Base-by-base conservation (phyloP, 2,797 vertebrate species). In the Jordanella pulchra region DNA sequence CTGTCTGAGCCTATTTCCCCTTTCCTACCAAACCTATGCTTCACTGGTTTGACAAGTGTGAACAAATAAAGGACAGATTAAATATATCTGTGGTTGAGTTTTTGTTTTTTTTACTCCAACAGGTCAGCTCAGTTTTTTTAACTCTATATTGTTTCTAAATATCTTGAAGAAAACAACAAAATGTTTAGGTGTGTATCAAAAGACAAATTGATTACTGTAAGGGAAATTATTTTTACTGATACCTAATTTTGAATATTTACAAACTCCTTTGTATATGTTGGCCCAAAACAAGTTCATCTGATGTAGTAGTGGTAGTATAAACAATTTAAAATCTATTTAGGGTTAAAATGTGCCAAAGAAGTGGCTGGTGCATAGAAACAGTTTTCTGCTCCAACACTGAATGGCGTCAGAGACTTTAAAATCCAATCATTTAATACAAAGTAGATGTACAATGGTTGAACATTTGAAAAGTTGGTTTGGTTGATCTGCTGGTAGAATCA, bases 1-100 rank as follows among this genome's bases (percentile, higher is more conserved):
- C 91, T 93, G 93, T 93, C 92, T 92, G 86, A 86, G 78, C 63
- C 63, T 77, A 92, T 92, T 94, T 93, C 91, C 92, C 30, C 80
- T 77, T 75, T 77, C 53, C 15, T 77, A 83, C 63, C 56, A 81
- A 86, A 84, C 39, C 47, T 76, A 64, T 86, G 89, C 90, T 90
- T 85, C 84, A 80, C 54, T 47, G 75, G 67, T 71, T 70, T 83
- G 85, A 83, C 85, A 84, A 79, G 87, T 84, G 88, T 86, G 84
- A 83, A 89, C 60, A 25, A 23, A 44, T 75, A 84, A 71, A 56
- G 73, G 55, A 39, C 10, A 28, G 25, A 18, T 28, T 3, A 11
- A 4, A 1, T 54, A 7, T 39, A 4, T 53, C 4, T 27, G 35
- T n/a, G 32, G 23, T 53, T 7, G 32, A 67, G 9, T 4, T n/a